A percentile compares a stretch with the other conserved stretches of the same genome.
phyloP scores from a whole-genome alignment of 2,888 invertebrate species.

The Drosophila histrio region DNA sequence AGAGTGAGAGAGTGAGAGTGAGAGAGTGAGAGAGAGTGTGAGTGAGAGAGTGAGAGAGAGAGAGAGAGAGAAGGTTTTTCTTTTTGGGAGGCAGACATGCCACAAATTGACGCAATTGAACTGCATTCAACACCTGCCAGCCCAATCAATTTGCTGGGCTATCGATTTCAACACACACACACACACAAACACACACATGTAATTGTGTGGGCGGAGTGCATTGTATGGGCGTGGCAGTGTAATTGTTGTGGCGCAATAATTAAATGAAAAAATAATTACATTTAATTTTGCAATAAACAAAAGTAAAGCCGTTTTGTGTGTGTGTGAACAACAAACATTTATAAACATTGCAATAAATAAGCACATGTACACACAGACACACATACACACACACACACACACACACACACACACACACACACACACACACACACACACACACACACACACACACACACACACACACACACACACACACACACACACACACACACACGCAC shows the following conservation, averaged over 20 bases:
- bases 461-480: no score
- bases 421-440: slow-evolving; percentile 12
- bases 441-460: slow-evolving; percentile 7
- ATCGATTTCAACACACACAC: slow-evolving; percentile 18
- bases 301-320: not conserved
- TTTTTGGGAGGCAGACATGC: no score
- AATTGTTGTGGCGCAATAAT: slow-evolving; percentile 15
- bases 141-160: slow-evolving; percentile 10
- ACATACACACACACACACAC: no score
- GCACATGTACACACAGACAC: slow-evolving; percentile 10
- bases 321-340: slow-evolving; percentile 17
- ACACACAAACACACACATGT: slow-evolving; percentile 1
- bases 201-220: not conserved
- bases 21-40: no score
- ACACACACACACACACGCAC: slow-evolving; percentile 7
- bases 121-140: slow-evolving; percentile 30
- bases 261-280: slow-evolving; percentile 45
- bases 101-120: slow-evolving; percentile 32
- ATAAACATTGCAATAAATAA: slow-evolving; percentile 58
- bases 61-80: not conserved
- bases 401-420: slow-evolving; percentile 1
- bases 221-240: not conserved
- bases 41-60: not conserved
- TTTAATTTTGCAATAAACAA: slow-evolving; percentile 42
- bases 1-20: not conserved